phyloP scores from a whole-genome alignment of 2,888 invertebrate species.

The Antheraea yamamai region DNA sequence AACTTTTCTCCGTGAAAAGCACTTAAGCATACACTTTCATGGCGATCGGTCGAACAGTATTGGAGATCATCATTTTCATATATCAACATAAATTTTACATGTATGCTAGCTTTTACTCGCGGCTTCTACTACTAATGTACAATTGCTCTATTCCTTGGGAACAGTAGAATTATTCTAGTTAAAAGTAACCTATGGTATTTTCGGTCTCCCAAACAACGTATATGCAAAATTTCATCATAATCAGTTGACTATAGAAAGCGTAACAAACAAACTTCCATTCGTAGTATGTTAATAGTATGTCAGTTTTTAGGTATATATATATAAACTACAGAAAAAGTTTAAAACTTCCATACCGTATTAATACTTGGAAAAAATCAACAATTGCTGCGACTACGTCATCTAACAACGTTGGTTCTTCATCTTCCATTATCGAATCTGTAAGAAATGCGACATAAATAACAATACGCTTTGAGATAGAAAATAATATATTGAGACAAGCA shows the following conservation, averaged over 20 bases:
- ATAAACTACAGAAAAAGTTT: neutral
- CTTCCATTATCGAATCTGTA: slow-evolving; percentile 55
- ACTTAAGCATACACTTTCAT: no score
- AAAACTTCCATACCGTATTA: slow-evolving; percentile 58
- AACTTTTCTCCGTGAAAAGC: no score
- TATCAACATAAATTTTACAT: neutral
- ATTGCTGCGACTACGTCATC: slow-evolving; percentile 70
- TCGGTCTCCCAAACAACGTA: no score
- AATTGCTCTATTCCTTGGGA: no score
- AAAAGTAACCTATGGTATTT: no score
- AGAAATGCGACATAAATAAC: slow-evolving; percentile 23
- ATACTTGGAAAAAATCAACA: slow-evolving; percentile 72
- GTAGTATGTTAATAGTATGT: no score
- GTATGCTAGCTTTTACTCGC: neutral
- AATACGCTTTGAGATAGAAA: neutral
- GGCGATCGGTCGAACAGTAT: no score
- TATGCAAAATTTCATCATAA: no score
- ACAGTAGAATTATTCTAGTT: no score
- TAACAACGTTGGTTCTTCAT: slow-evolving; percentile 55
- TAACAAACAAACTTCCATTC: no score
- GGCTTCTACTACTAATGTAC: no score
- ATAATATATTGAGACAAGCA: neutral
- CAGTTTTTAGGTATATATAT: neutral
- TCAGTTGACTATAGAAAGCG: no score
- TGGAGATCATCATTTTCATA: neutral